Evolutionary conservation across 2,113 vertebrate species (phyloP).

Genomic region (Lipotes vexillifer): DNA sequence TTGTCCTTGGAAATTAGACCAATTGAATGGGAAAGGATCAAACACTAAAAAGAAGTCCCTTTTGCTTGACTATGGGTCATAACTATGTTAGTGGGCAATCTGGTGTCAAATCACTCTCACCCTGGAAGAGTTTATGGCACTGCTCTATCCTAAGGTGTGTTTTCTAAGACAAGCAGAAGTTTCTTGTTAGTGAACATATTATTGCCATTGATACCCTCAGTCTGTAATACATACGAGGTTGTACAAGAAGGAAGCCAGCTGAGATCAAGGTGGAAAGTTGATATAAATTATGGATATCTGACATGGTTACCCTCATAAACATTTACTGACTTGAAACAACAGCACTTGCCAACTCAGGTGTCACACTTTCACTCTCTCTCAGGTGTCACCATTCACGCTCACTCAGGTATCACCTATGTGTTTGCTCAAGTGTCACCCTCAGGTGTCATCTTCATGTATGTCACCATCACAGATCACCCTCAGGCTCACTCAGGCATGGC

Average conservation of each 20-base stretch:
- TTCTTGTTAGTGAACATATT: conserved; percentile 1
- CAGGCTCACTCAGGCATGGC: not conserved
- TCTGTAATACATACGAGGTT: not conserved
- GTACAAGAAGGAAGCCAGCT: not conserved
- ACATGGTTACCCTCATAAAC: conserved; percentile 32
- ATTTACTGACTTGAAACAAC: conserved; percentile 38
- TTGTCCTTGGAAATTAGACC: not conserved
- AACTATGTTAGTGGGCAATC: not conserved
- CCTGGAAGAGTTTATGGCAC: not conserved
- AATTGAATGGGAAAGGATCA: not conserved
- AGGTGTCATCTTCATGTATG: not conserved
- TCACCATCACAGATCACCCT: not conserved
- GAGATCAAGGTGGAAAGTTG: conserved; percentile 10
- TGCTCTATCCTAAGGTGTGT: not conserved
- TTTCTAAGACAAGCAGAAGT: not conserved
- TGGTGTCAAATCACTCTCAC: not conserved
- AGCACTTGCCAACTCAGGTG: conserved; percentile 35
- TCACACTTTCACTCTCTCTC: not conserved
- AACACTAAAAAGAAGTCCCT: not conserved
- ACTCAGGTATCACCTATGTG: conserved; percentile 1
- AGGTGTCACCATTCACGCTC: not conserved
- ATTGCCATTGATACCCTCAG: not conserved
- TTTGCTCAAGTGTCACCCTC: conserved; percentile 8
- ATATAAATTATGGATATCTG: conserved; percentile 32
- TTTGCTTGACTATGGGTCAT: not conserved